Evolutionary conservation across 2,797 vertebrate genomes (phyloP).

Genomic region (Netta rufina): DNA sequence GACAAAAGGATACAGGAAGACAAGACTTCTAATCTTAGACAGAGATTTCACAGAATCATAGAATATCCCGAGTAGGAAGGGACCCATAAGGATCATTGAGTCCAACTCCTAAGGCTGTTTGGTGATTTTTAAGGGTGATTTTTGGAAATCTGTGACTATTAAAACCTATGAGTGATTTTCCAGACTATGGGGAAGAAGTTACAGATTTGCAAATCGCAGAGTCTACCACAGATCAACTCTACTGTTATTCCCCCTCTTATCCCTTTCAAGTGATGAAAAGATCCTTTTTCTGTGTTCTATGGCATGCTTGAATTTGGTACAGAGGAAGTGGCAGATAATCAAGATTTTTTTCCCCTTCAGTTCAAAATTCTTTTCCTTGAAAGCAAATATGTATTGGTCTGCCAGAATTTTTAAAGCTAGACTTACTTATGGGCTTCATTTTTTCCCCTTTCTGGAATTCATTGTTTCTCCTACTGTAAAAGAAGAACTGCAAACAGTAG

Average conservation of each 20-base stretch:
- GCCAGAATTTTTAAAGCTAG: conserved; percentile 27
- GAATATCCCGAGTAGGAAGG: too few relatives aligned
- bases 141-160: not conserved
- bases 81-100: too few relatives aligned
- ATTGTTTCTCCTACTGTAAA: conserved; percentile 45
- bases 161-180: not conserved
- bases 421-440: conserved; percentile 46
- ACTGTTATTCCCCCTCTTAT: not conserved
- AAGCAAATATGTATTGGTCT: not conserved
- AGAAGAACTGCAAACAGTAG: conserved; percentile 51
- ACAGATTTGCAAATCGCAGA: not conserved
- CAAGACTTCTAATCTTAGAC: not conserved
- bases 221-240: not conserved
- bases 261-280: not conserved
- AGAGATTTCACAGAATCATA: not conserved
- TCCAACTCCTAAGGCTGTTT: too few relatives aligned
- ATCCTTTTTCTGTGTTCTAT: not conserved
- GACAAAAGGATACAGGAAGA: not conserved
- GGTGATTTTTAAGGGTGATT: not conserved
- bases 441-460: conserved; percentile 17
- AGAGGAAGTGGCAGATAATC: not conserved
- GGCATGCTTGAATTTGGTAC: not conserved
- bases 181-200: not conserved
- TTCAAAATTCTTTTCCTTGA: conserved; percentile 25
- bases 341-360: not conserved